A percentile compares a stretch with the other conserved stretches of the same genome.
phyloP scores from a whole-genome alignment of 1,140 invertebrate species.

The Pachypeltis micranthus region DNA sequence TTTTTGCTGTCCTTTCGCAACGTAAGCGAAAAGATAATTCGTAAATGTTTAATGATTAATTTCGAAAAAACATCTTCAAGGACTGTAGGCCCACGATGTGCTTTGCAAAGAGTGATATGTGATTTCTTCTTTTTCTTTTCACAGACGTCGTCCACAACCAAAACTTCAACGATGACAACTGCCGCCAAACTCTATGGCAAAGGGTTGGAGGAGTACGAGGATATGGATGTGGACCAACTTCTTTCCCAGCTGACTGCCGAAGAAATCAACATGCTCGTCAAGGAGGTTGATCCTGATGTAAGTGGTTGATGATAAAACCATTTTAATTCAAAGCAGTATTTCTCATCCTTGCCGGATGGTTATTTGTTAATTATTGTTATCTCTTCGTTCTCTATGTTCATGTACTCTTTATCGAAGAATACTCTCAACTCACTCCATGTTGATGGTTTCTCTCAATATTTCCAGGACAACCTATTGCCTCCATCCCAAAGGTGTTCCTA shows the following conservation, averaged over 20 bases:
- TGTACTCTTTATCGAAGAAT: not conserved
- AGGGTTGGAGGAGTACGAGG: slow-evolving; percentile 85
- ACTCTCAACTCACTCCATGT: too few species aligned
- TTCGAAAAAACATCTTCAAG: too few species aligned
- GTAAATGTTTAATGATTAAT: too few species aligned
- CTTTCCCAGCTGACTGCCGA: slow-evolving; percentile 84
- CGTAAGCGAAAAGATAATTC: too few species aligned
- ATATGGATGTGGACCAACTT: slow-evolving; percentile 94
- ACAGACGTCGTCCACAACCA: slow-evolving; percentile 67
- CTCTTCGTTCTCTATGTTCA: not conserved
- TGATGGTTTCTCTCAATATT: slow-evolving; percentile 24
- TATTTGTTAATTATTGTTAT: not conserved
- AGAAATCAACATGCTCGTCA: slow-evolving; percentile 92
- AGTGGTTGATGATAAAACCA: slow-evolving; percentile 38
- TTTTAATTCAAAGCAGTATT: slow-evolving; percentile 7
- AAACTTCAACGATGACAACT: slow-evolving; percentile 75
- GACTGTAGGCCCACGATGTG: too few species aligned
- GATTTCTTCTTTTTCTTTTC: too few species aligned
- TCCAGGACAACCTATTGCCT: slow-evolving; percentile 89
- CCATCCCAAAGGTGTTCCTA: slow-evolving; percentile 91
- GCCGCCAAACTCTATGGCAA: slow-evolving; percentile 82
- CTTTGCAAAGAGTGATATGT: too few species aligned
- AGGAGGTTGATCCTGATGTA: slow-evolving; percentile 99
- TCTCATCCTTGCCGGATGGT: not conserved
- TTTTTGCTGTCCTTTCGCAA: too few species aligned